These are phyloP conservation scores for Lucilia sericata DNA, from an alignment of 1,140 invertebrate genomes.

Conservation along the genomic window DNA sequence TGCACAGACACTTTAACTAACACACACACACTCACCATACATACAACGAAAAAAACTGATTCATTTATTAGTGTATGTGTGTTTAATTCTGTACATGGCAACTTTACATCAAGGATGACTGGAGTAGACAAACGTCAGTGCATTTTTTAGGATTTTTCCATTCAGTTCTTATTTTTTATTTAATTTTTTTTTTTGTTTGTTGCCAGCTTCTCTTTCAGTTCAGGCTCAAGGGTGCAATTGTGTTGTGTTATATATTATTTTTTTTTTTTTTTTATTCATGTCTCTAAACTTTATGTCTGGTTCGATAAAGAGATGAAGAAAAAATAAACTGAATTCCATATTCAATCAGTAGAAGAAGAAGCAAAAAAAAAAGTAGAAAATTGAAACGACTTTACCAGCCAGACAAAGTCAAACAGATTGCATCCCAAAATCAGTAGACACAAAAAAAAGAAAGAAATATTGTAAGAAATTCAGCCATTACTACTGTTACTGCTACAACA, in stretches of 20 bases:
- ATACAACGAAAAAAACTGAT: too few species aligned
- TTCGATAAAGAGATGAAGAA: constrained; percentile 2
- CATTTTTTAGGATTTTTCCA: constrained; percentile 26
- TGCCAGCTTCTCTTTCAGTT: neutral
- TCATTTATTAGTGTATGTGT: too few species aligned
- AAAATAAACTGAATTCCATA: neutral
- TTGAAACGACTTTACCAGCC: constrained; percentile 35
- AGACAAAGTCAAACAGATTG: constrained; percentile 41
- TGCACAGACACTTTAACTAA: neutral
- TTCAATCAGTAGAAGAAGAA: neutral
- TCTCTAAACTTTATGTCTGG: constrained; percentile 32
- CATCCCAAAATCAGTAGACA: constrained; percentile 25
- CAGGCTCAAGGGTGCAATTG: constrained; percentile 34
- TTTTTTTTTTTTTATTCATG: constrained; percentile 6
- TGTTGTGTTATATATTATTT: neutral
- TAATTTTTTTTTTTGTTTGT: neutral
- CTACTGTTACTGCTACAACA: neutral
- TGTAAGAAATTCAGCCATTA: neutral
- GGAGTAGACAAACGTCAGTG: constrained; percentile 29
- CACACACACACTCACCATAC: neutral
- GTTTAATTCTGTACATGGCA: neutral
- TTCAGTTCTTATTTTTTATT: neutral
- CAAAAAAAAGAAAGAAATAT: neutral
- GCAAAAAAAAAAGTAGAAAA: constrained; percentile 19
- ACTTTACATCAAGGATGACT: neutral